These are phyloP conservation scores for Phoxinus phoxinus DNA, from an alignment of 2,113 vertebrate genomes.

Conservation along the genomic window DNA sequence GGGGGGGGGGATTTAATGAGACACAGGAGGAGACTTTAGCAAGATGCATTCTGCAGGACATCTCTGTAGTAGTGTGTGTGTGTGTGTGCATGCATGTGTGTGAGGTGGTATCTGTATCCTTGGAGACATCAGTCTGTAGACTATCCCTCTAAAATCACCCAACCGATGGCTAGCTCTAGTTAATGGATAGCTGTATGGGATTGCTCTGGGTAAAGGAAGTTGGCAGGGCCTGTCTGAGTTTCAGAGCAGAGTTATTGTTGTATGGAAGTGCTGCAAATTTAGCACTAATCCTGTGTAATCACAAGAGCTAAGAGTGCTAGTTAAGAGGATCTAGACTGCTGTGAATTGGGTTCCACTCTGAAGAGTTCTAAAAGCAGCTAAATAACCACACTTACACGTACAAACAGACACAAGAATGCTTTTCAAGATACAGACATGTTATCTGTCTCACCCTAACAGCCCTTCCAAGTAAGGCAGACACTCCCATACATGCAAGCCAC, in stretches of 20 bases:
- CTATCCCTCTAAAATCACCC: conserved; percentile 52
- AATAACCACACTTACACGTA: not conserved
- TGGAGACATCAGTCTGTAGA: conserved; percentile 54
- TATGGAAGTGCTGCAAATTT: conserved; percentile 58
- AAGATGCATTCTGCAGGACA: conserved; percentile 37
- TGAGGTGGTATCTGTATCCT: conserved; percentile 48
- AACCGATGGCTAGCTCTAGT: conserved; percentile 38
- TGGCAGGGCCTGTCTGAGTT: conserved; percentile 22
- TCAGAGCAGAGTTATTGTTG: conserved; percentile 46
- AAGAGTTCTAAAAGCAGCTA: conserved; percentile 20
- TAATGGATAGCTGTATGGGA: conserved; percentile 41
- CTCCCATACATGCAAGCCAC: not conserved
- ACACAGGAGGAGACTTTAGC: conserved; percentile 59
- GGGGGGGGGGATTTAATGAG: conserved; percentile 59
- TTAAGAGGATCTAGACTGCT: conserved; percentile 59
- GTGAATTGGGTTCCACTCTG: conserved; percentile 40
- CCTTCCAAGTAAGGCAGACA: not conserved
- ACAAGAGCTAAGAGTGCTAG: conserved; percentile 49
- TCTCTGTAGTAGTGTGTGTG: conserved; percentile 45
- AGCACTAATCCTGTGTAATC: conserved; percentile 63
- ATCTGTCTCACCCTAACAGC: conserved; percentile 29
- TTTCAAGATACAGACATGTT: conserved; percentile 15
- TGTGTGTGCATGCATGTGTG: conserved; percentile 1
- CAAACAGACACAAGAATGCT: conserved; percentile 22
- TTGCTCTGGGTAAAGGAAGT: conserved; percentile 33